Percentiles rank a stretch among this genome's conserved stretches.
Conservation (phyloP, 1,140 invertebrate genomes). For the Dendroctonus ponderosae region DNA sequence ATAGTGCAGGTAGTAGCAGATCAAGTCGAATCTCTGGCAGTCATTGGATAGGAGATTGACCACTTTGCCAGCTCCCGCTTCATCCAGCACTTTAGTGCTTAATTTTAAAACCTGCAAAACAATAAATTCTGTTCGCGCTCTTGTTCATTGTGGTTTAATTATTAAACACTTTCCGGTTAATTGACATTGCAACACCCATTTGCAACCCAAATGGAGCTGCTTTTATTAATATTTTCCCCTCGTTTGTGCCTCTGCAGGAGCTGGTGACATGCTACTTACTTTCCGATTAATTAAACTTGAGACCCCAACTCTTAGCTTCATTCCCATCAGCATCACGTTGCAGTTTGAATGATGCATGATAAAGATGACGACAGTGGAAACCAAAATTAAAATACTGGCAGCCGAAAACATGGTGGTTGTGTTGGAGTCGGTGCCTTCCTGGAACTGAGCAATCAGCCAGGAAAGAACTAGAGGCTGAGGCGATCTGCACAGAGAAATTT, state of each 20-base stretch:
- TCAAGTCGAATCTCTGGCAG: constrained; percentile 63
- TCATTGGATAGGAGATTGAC: constrained; percentile 85
- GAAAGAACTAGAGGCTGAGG: constrained; percentile 53
- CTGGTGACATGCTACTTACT: constrained; percentile 48
- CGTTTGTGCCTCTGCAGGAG: too few relatives aligned
- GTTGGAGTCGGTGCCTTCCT: constrained; percentile 5
- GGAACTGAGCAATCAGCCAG: constrained; percentile 44
- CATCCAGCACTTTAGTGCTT: constrained; percentile 63
- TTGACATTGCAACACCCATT: too few relatives aligned
- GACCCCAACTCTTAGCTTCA: constrained; percentile 60
- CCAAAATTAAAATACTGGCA: constrained; percentile 28
- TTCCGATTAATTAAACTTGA: constrained; percentile 64
- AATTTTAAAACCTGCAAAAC: constrained; percentile 59
- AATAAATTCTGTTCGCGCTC: too few relatives aligned
- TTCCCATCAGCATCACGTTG: constrained; percentile 55
- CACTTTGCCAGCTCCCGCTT: constrained; percentile 76
- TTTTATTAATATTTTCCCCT: too few relatives aligned
- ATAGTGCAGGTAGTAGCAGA: constrained; percentile 61
- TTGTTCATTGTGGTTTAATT: too few relatives aligned
- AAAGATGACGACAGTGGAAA: constrained; percentile 36
- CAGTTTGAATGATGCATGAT: constrained; percentile 49
- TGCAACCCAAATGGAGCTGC: too few relatives aligned
- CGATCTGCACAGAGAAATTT: constrained; percentile 43
- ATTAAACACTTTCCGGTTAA: background rate
- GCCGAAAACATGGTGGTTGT: constrained; percentile 33